Evolutionary conservation across 2,888 invertebrate species (phyloP).

Genomic region (Serripes groenlandicus): DNA sequence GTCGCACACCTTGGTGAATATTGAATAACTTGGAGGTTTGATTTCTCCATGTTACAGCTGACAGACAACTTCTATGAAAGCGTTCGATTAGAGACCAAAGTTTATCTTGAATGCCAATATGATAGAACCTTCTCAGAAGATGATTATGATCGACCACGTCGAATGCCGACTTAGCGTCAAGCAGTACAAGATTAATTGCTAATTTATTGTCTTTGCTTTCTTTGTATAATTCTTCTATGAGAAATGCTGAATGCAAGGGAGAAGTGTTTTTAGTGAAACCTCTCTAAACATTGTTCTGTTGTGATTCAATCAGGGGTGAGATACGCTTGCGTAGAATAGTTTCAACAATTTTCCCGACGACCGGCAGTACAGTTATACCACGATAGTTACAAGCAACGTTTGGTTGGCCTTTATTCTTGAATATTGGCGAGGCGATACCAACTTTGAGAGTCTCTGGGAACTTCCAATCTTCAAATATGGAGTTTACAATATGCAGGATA

Average conservation of each 20-base stretch:
- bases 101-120: background rate
- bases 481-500: background rate
- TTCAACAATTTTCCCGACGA: background rate
- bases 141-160: conserved; percentile 2
- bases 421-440: background rate
- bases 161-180: conserved; percentile 1
- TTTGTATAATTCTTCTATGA: background rate
- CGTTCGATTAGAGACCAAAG: background rate
- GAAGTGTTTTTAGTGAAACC: conserved; percentile 9
- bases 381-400: background rate
- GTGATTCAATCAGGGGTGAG: background rate
- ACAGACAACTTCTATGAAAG: background rate
- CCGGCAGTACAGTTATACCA: background rate
- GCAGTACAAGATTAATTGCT: background rate
- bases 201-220: background rate
- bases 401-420: conserved; percentile 5
- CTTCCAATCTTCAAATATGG: background rate
- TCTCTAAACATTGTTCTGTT: background rate
- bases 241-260: background rate
- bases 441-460: background rate
- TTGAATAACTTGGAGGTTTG: background rate
- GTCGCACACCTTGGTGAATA: background rate
- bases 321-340: background rate
- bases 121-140: background rate
- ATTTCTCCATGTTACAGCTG: background rate